These are phyloP conservation scores for Drosophila ogumai DNA, from an alignment of 1,140 invertebrate genomes.

Conservation along the genomic window DNA sequence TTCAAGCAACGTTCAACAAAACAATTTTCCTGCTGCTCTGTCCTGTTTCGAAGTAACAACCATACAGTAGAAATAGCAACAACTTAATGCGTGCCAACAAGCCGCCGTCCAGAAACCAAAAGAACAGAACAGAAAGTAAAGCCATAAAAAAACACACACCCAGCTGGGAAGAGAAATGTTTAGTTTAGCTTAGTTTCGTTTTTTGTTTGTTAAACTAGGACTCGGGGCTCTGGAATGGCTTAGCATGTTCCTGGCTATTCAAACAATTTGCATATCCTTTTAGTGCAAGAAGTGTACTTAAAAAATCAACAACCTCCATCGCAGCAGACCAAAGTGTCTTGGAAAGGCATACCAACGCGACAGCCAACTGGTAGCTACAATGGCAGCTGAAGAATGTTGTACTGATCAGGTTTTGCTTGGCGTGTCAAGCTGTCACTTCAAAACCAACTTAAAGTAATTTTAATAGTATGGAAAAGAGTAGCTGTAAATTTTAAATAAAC, in stretches of 20 bases:
- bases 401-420: neutral
- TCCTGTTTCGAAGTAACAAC: conserved; percentile 30
- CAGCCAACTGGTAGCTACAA: conserved; percentile 74
- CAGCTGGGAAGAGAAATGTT: conserved; percentile 29
- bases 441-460: neutral
- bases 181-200: conserved; percentile 51
- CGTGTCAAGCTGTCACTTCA: neutral
- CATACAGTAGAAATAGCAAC: conserved; percentile 27
- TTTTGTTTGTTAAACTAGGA: conserved; percentile 47
- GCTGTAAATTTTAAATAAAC: neutral
- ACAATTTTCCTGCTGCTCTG: conserved; percentile 52
- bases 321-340: conserved; percentile 15
- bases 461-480: neutral
- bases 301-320: conserved; percentile 54
- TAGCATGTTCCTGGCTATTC: conserved; percentile 80
- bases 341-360: conserved; percentile 59
- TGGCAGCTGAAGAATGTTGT: conserved; percentile 72
- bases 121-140: conserved; percentile 43
- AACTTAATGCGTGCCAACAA: conserved; percentile 76
- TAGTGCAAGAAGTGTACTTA: conserved; percentile 75
- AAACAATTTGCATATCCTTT: conserved; percentile 84
- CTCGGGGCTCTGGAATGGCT: conserved; percentile 59
- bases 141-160: conserved; percentile 34
- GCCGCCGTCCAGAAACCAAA: conserved; percentile 47
- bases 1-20: conserved; percentile 59